These are phyloP conservation scores for Dipodomys ordii DNA, from an alignment of 2,113 vertebrate genomes.

Conservation along the genomic window DNA sequence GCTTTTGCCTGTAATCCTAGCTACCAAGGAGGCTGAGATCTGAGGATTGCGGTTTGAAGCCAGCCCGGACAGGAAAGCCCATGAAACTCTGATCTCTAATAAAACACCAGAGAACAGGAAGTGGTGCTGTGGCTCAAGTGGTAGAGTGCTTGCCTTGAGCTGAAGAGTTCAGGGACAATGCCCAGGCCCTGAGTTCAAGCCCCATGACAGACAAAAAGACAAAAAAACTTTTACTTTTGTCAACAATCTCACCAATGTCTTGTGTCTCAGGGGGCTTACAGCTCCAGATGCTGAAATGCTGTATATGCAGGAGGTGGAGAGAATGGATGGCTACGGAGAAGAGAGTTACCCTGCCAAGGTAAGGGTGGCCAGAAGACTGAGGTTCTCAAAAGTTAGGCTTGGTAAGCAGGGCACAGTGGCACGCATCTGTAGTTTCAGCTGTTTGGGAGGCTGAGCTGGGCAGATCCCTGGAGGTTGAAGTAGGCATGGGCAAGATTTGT, in stretches of 20 bases:
- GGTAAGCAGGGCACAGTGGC: too few relatives aligned
- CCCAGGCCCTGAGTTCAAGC: too few relatives aligned
- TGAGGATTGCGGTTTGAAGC: too few relatives aligned
- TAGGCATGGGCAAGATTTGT: not conserved
- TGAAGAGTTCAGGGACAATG: too few relatives aligned
- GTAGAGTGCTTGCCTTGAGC: too few relatives aligned
- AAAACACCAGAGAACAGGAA: too few relatives aligned
- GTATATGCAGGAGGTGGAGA: conserved; percentile 98
- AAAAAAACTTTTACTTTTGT: not conserved
- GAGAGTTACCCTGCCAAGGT: conserved; percentile 98
- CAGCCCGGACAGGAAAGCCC: too few relatives aligned
- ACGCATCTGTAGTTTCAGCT: not conserved
- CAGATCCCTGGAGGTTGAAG: not conserved
- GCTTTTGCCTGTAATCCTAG: too few relatives aligned
- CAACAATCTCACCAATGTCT: not conserved
- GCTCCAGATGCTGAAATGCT: conserved; percentile 96
- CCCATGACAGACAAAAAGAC: too few relatives aligned
- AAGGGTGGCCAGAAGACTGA: fast-evolving
- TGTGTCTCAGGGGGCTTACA: conserved; percentile 91
- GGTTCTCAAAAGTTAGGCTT: not conserved
- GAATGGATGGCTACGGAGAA: conserved; percentile 97
- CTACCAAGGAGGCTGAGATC: too few relatives aligned
- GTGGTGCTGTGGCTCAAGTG: too few relatives aligned
- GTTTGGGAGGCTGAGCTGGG: not conserved
- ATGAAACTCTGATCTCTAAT: too few relatives aligned